A percentile compares a stretch with the other conserved stretches of the same genome.
These are phyloP conservation scores for Pterophyllum scalare DNA, from an alignment of 2,113 vertebrate species.

Conservation along the genomic window DNA sequence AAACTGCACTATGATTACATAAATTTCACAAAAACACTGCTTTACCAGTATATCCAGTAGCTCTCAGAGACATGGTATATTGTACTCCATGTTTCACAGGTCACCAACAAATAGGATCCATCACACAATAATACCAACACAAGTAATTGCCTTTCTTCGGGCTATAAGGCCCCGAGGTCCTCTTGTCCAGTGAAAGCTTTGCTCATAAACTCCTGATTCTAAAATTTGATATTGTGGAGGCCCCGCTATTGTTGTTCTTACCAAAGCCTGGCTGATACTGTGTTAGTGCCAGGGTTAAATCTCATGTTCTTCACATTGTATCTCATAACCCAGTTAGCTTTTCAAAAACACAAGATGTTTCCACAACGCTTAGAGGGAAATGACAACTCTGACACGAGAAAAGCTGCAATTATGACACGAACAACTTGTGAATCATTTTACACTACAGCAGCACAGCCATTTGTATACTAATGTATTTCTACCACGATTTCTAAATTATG, in stretches of 20 bases:
- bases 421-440: conserved; percentile 37
- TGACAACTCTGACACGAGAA: conserved; percentile 38
- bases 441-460: not conserved
- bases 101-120: conserved; percentile 80
- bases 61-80: conserved; percentile 57
- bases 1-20: conserved; percentile 25
- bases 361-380: conserved; percentile 66
- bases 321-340: conserved; percentile 77
- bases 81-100: conserved; percentile 73
- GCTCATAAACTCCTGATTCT: conserved; percentile 82
- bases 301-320: conserved; percentile 79
- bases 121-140: conserved; percentile 82
- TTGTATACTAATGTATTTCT: conserved; percentile 3
- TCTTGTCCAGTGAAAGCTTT: conserved; percentile 78
- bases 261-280: conserved; percentile 63
- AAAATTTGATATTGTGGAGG: conserved; percentile 79
- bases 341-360: conserved; percentile 75
- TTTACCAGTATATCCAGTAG: conserved; percentile 26
- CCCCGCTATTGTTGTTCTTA: conserved; percentile 68
- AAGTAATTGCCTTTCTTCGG: conserved; percentile 83
- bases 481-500: not conserved
- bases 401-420: conserved; percentile 17
- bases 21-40: conserved; percentile 19
- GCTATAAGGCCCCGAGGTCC: conserved; percentile 80
- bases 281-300: conserved; percentile 68